phyloP scores from a whole-genome alignment of 2,888 invertebrate species.

The Brachyptera putata region DNA sequence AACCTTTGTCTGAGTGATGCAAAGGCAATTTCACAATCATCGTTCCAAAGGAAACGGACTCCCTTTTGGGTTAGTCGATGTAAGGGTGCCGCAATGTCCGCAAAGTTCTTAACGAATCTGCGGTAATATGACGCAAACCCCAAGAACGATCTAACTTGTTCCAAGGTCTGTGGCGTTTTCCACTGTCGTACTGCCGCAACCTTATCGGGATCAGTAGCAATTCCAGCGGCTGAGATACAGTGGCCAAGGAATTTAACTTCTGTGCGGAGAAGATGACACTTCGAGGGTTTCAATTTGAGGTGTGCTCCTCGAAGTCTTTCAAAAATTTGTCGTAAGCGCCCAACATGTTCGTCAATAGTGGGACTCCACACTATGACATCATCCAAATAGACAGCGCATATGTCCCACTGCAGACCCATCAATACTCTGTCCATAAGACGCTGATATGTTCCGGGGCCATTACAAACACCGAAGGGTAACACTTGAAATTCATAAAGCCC shows the following conservation, averaged over 20 bases:
- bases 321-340: not conserved
- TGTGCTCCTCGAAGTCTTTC: not conserved
- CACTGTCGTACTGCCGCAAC: not conserved
- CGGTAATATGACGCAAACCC: conserved; percentile 1
- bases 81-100: not conserved
- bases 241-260: conserved; percentile 6
- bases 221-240: not conserved
- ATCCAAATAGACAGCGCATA: not conserved
- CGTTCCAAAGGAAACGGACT: not conserved
- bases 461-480: not conserved
- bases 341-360: not conserved
- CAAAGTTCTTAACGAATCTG: not conserved
- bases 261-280: not conserved
- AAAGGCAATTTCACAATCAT: not conserved
- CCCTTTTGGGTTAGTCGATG: not conserved
- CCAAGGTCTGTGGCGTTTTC: not conserved
- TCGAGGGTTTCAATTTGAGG: not conserved
- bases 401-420: not conserved
- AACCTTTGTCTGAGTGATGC: not conserved
- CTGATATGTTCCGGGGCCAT: not conserved
- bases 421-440: conserved; percentile 1
- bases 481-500: not conserved
- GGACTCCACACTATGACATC: not conserved
- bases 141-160: not conserved
- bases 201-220: not conserved